Base-by-base conservation (phyloP, 1,140 invertebrate genomes). In the Daktulosphaira vitifoliae region DNA sequence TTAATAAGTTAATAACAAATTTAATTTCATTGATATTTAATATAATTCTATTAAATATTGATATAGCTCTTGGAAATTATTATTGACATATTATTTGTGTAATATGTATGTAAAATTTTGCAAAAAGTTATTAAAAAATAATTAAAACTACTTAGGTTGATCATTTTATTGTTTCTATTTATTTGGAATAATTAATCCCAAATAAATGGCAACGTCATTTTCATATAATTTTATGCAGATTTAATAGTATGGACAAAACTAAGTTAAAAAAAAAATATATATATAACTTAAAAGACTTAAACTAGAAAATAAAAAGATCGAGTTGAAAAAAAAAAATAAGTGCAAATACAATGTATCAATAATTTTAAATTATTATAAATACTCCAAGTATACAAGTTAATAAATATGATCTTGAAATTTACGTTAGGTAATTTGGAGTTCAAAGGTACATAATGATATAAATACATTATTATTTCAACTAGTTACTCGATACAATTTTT, bases 291-390 rank as follows among this genome's bases (percentile, higher is more conserved):
- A 18, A 44, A 62, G 9, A 20, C 42, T 46, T 48, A 46, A 33
- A 16, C 16, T 62, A 48, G 13, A 56, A 26, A 44, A 13, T 16
- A 48, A 33, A 44, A 56, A 44, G 26, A 15, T 6, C 7, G 1
- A 42, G 53, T 11, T 22, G 11, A 6, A 33, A 20, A 18, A 26
- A 26, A 20, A 39, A 56, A 44, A 62, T 33, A 48, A 22, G 56
- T 62, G 56, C 56, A 48, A 48, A 33, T 62, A 62, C 38, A 56
- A 42, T 56, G 37, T 22, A 48, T 62, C 42, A 59, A 20, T 59
- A 62, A 62, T 62, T 46, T 62, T 62, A 62, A 48, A 62, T 29
- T 46, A 59, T 59, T 59, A 26, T 29, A 48, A 62, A 48, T 29
- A 29, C 42, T 48, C 42, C 25, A 62, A 33, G 11, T 33, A 46